Conservation (phyloP, 1,140 invertebrate genomes). For the Caenorhabditis remanei region DNA sequence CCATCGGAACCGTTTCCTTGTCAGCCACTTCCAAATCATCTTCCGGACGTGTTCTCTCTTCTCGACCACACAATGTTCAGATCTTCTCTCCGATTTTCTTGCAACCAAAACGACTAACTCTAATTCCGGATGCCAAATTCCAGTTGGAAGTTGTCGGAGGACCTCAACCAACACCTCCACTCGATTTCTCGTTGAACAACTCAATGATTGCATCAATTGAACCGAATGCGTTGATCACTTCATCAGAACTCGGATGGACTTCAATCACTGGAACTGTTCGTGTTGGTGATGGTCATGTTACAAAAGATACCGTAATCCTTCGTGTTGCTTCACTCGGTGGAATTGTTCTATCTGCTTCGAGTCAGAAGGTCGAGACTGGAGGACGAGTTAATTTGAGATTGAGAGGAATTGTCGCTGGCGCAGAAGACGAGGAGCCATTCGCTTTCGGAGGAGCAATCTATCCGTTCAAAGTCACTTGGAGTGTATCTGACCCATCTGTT, state of each 20-base stretch:
- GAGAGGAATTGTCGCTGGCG: conserved; percentile 29
- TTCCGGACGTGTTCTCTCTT: conserved; percentile 49
- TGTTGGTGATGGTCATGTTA: conserved; percentile 58
- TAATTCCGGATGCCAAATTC: conserved; percentile 61
- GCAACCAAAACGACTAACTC: conserved; percentile 60
- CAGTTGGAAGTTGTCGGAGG: conserved; percentile 64
- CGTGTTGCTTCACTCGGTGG: conserved; percentile 60
- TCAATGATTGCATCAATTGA: conserved; percentile 57
- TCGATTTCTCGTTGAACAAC: conserved; percentile 63
- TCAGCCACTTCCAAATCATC: conserved; percentile 61
- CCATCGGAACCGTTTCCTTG: conserved; percentile 55
- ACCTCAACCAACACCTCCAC: conserved; percentile 60
- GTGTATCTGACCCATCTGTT: conserved; percentile 43
- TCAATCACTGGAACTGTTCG: conserved; percentile 59
- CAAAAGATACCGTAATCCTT: conserved; percentile 59
- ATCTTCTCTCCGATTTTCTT: conserved; percentile 64
- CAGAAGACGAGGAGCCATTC: conserved; percentile 58
- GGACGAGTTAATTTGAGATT: conserved; percentile 51
- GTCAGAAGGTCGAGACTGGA: conserved; percentile 48
- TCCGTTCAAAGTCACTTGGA: conserved; percentile 59
- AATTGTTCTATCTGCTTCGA: conserved; percentile 25
- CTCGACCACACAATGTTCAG: conserved; percentile 58
- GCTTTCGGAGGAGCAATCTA: conserved; percentile 62
- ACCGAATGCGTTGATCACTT: conserved; percentile 60
- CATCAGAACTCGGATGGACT: conserved; percentile 54